phyloP scores from a whole-genome alignment of 2,113 vertebrate species.

The Tragelaphus imberbis region DNA sequence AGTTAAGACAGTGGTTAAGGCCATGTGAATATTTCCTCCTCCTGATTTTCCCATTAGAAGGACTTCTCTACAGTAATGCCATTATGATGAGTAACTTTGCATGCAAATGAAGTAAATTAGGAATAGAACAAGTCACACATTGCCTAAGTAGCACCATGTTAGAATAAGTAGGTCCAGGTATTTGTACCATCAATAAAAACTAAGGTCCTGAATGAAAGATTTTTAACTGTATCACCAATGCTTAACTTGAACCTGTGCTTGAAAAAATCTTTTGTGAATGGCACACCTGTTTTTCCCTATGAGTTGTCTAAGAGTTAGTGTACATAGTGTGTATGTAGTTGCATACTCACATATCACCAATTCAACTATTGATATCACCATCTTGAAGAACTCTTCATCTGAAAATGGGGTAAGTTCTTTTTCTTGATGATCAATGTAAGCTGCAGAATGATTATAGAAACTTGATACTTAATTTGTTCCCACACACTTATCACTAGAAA shows the following conservation, averaged over 20 bases:
- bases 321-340: neutral
- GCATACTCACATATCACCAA: neutral
- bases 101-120: neutral
- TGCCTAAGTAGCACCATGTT: neutral
- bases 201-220: neutral
- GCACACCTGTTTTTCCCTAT: neutral
- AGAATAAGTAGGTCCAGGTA: neutral
- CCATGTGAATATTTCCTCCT: neutral
- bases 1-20: neutral
- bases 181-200: neutral
- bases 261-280: neutral
- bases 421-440: neutral
- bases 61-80: neutral
- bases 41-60: neutral
- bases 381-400: neutral
- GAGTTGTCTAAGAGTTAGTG: neutral
- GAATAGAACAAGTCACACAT: neutral
- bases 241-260: neutral
- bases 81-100: neutral
- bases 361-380: neutral
- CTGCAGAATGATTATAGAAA: neutral
- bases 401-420: neutral
- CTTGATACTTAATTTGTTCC: neutral
- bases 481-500: neutral
- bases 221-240: neutral